phyloP scores from a whole-genome alignment of 2,888 invertebrate genomes.

The Acholoe squamosa region DNA sequence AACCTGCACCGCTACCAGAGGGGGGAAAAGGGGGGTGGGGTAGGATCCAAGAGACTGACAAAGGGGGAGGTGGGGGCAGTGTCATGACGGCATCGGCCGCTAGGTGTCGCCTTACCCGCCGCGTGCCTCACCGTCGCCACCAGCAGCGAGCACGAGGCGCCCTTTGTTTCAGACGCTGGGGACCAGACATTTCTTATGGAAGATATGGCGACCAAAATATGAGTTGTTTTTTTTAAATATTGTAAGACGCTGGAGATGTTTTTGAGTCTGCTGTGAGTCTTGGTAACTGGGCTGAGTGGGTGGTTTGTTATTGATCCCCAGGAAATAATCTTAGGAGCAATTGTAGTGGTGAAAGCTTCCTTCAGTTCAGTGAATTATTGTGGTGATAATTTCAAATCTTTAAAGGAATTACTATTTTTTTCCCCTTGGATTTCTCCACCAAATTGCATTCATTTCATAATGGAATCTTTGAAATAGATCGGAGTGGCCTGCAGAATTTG shows the following conservation, averaged over 20 bases:
- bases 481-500: no score
- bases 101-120: slow-evolving; percentile 23
- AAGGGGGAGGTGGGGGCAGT: background rate
- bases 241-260: background rate
- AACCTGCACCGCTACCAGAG: background rate
- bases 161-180: background rate
- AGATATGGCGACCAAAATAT: no score
- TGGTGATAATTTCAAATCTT: no score
- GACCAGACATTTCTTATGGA: background rate
- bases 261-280: background rate
- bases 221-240: background rate
- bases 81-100: slow-evolving; percentile 18
- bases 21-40: background rate
- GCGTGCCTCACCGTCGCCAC: slow-evolving; percentile 30
- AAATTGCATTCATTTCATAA: no score
- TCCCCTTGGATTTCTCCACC: no score
- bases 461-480: no score
- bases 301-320: no score
- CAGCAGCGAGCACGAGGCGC: background rate
- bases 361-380: no score
- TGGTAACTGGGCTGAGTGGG: background rate
- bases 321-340: no score
- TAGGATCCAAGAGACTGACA: background rate
- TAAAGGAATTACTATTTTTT: no score
- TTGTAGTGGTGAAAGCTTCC: no score